Conservation (phyloP, 1,140 invertebrate genomes). For the Temnothorax longispinosus region DNA sequence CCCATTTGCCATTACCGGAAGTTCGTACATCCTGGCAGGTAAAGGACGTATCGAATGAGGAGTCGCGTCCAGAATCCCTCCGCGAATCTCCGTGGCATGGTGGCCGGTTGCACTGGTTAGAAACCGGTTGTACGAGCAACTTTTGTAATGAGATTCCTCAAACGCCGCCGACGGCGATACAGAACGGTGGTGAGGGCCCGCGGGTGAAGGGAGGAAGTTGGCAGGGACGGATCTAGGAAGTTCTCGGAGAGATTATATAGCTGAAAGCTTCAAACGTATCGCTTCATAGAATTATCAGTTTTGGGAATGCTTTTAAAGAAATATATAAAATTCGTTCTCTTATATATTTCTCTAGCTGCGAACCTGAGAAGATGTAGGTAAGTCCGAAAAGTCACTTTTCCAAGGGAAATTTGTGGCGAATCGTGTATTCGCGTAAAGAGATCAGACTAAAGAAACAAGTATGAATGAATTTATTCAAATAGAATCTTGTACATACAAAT, state of each 20-base stretch:
- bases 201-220: not conserved
- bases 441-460: not conserved
- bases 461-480: not conserved
- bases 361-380: not conserved
- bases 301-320: not conserved
- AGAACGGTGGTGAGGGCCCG: not conserved
- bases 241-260: not conserved
- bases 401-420: not conserved
- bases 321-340: not conserved
- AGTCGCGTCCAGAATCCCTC: constrained; percentile 41
- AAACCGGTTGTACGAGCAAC: constrained; percentile 77
- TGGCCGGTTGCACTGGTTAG: constrained; percentile 69
- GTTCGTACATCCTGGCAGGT: not conserved
- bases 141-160: constrained; percentile 79
- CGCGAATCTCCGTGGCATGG: constrained; percentile 50
- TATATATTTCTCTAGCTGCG: not conserved
- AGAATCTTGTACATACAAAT: constrained; percentile 10
- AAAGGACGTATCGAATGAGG: constrained; percentile 38
- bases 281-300: not conserved
- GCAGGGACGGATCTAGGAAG: constrained; percentile 33
- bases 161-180: constrained; percentile 57
- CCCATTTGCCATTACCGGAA: constrained; percentile 44
- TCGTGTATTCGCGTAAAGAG: not conserved
- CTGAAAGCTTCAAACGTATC: not conserved
- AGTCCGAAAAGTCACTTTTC: not conserved